These are phyloP conservation scores for Palythoa grandiflora DNA, from an alignment of 92 coral and sea anemone species.

Conservation along the genomic window DNA sequence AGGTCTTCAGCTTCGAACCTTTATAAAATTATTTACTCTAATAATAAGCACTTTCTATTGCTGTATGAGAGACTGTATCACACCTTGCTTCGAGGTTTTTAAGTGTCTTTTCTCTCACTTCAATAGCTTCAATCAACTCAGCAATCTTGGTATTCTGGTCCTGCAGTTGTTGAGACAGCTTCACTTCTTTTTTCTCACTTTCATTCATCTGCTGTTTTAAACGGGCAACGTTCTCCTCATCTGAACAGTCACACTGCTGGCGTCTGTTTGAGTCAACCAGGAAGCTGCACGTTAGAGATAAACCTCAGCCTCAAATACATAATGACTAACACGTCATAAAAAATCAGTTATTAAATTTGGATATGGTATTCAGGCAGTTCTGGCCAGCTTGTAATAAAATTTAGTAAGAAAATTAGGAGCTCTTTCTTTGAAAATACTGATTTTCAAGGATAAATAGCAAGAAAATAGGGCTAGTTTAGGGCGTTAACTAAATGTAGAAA, in stretches of 20 bases:
- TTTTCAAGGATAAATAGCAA: too few species aligned
- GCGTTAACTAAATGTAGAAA: too few species aligned
- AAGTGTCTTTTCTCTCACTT: conserved; percentile 64
- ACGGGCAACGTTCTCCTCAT: conserved; percentile 45
- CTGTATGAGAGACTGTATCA: neutral
- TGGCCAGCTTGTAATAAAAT: too few species aligned
- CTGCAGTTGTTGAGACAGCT: conserved; percentile 51
- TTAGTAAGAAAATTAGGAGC: too few species aligned
- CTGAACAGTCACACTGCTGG: neutral
- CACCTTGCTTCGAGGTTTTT: conserved; percentile 27
- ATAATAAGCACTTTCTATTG: too few species aligned
- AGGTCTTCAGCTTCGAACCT: too few species aligned
- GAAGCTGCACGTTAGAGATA: neutral
- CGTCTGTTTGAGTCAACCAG: neutral
- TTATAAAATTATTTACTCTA: too few species aligned
- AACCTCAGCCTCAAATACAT: neutral
- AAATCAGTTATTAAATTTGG: neutral
- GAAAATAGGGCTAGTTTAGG: too few species aligned
- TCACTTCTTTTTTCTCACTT: conserved; percentile 55
- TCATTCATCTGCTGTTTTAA: conserved; percentile 61
- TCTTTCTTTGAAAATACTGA: too few species aligned
- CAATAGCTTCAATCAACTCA: conserved; percentile 44
- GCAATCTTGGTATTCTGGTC: conserved; percentile 55
- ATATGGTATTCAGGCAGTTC: too few species aligned
- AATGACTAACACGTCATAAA: neutral